Conservation (phyloP, 2,888 invertebrate genomes). For the Dinocampus coccinellae region DNA sequence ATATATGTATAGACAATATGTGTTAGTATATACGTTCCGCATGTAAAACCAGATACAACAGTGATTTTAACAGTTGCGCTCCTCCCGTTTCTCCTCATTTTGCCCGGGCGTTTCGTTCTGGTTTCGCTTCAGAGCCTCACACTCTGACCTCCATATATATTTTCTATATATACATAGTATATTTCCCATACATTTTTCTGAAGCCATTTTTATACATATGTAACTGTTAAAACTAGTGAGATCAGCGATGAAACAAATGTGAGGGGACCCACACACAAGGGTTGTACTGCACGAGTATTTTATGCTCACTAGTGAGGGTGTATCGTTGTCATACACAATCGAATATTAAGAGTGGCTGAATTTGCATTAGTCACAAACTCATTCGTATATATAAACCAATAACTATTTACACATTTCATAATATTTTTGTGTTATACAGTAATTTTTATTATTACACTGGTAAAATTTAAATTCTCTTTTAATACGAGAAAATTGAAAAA, state of each 20-base stretch:
- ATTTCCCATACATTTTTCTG: not conserved
- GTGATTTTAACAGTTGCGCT: constrained; percentile 2
- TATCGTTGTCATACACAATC: constrained; percentile 9
- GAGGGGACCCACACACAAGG: constrained; percentile 15
- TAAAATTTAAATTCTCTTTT: too few species aligned
- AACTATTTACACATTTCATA: constrained; percentile 22
- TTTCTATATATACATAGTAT: constrained; percentile 17
- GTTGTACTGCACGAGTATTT: not conserved
- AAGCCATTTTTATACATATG: not conserved
- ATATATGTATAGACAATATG: not conserved
- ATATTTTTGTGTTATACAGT: too few species aligned
- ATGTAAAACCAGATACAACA: constrained; percentile 17
- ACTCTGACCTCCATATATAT: constrained; percentile 3
- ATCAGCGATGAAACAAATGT: constrained; percentile 32
- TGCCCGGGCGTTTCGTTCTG: constrained; percentile 21
- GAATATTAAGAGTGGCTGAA: constrained; percentile 47
- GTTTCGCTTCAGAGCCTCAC: constrained; percentile 30
- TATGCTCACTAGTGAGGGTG: constrained; percentile 4
- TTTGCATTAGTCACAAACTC: constrained; percentile 50
- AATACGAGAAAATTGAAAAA: too few species aligned
- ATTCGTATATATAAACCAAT: constrained; percentile 12
- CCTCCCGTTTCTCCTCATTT: not conserved
- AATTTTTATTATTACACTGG: too few species aligned
- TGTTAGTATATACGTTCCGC: not conserved
- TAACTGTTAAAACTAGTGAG: constrained; percentile 26